A percentile compares a stretch with the other conserved stretches of the same genome.
phyloP scores from a whole-genome alignment of 2,113 vertebrate genomes.

The Limanda limanda region DNA sequence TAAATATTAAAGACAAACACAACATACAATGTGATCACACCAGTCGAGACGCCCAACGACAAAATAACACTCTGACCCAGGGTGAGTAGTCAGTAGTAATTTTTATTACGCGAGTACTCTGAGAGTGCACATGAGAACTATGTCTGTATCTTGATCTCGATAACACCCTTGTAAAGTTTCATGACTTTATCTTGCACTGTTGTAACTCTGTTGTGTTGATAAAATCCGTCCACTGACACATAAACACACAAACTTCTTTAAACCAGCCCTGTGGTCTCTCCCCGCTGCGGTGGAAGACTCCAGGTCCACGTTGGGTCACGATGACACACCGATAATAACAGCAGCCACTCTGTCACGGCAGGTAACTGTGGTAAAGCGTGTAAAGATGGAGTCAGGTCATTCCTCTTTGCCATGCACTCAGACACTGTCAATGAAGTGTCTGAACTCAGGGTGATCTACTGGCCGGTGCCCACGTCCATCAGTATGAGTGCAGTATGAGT shows the following conservation, averaged over 20 bases:
- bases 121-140: no score
- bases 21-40: no score
- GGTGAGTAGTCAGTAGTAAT: no score
- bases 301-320: not conserved
- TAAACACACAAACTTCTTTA: no score
- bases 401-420: conserved; percentile 45
- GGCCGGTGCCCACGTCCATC: conserved; percentile 29
- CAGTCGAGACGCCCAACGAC: no score
- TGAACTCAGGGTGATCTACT: conserved; percentile 42
- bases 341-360: not conserved
- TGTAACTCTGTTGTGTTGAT: not conserved
- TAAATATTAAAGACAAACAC: no score
- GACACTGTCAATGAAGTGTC: conserved; percentile 26
- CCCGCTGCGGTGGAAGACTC: not conserved
- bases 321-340: not conserved
- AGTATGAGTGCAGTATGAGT: conserved; percentile 51
- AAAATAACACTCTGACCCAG: no score
- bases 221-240: not conserved
- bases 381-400: conserved; percentile 25
- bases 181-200: not conserved
- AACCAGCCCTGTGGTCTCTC: not conserved
- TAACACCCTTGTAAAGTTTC: no score
- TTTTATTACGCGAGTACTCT: no score
- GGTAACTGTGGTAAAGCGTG: conserved; percentile 4
- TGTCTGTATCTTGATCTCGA: no score